A percentile compares a stretch with the other conserved stretches of the same genome.
phyloP scores from a whole-genome alignment of 2,113 vertebrate genomes.

The Chiloscyllium plagiosum region DNA sequence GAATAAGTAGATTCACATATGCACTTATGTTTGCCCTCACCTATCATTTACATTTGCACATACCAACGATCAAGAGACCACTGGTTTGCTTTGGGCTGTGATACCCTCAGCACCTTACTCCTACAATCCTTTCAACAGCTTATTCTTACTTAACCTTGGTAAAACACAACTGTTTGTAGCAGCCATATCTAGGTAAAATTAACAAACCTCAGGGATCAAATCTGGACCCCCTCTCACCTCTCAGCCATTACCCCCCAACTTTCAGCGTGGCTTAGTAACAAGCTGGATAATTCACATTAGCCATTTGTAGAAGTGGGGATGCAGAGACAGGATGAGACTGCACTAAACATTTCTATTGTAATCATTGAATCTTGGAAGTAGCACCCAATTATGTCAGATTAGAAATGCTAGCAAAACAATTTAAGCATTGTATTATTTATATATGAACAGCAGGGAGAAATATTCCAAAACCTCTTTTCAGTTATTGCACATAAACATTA shows the following conservation, averaged over 20 bases:
- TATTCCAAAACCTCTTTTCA: background rate
- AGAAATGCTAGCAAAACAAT: constrained; percentile 20
- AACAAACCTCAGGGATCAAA: background rate
- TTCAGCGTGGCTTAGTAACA: background rate
- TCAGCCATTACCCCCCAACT: too few species aligned
- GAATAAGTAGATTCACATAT: background rate
- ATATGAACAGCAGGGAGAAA: background rate
- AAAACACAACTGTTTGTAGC: background rate
- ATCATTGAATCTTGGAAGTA: background rate
- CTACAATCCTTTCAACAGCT: background rate
- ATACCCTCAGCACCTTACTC: background rate
- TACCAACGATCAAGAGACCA: background rate
- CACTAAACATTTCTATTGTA: background rate
- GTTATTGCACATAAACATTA: constrained; percentile 37
- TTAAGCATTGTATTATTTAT: constrained; percentile 28
- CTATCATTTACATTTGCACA: background rate
- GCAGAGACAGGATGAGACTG: background rate
- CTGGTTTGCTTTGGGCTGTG: background rate
- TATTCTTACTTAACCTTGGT: background rate
- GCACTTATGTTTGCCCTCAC: background rate
- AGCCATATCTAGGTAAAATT: background rate
- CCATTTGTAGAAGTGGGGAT: background rate
- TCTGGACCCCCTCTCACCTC: background rate
- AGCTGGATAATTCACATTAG: background rate
- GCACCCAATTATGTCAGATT: background rate